Evolutionary conservation across 2,888 invertebrate genomes (phyloP), one percentile per base, ranked within the genome.

Genomic region (Podabrus alpinus): DNA sequence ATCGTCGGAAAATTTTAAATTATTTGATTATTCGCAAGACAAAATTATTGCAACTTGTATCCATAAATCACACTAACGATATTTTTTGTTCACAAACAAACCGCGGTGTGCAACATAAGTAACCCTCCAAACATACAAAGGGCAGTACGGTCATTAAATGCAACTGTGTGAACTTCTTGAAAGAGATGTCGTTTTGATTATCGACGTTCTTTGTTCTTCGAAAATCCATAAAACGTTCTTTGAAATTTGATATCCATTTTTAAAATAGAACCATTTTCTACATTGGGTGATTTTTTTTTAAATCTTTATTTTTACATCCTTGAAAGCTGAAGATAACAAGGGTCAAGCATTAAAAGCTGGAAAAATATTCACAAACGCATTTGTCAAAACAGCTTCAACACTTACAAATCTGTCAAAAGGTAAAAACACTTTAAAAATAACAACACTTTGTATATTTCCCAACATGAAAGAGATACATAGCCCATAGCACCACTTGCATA

Each of bases 371-470:
- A 61, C 64, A 29, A 68, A 68, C 68, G 60, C 68, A 66, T 68
- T 60, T 61, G 29, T 29, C 21, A 59, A 66, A 72, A 72, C 60
- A 67, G 60, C 67, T 72, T 29, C 29, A 61, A 72, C 72, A 67
- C 67, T 61, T 68, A 19, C 7, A 45, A 61, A 16, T 68, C 61
- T 60, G 24, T 72, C 67, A 61, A 72, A 68, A 72, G 72, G 67
- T 60, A 15, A 72, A 72, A 72, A 67, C 66, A 29, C 72, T 72
- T 72, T 72, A 68, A 72, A 67, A 72, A 67, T 60, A 72, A 71
- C 45, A 72, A 72, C 72, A 66, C 68, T 72, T 72, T 45, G 29
- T 60, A 68, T 24, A 66, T 66, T 71, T 61, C 45, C 70, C 10
- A 24, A 66, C 70, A 66, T 59, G 59, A 69, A 70, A 70, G 61